Evolutionary conservation across 1,140 invertebrate genomes (phyloP), one percentile per base, ranked within the genome.

Genomic region (Drosophila lowei): DNA sequence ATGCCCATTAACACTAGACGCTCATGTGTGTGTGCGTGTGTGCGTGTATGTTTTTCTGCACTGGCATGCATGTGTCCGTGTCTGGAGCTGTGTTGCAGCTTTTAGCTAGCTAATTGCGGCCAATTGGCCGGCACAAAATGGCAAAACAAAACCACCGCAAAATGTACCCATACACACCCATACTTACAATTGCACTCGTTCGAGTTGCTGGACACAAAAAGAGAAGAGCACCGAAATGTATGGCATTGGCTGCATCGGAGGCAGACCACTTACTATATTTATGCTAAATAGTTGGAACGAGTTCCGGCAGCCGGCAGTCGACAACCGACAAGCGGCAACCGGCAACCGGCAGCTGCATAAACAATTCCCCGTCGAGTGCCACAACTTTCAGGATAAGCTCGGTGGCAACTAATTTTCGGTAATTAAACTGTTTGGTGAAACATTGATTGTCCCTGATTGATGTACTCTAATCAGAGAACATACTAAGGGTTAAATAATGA

Each of bases 1-100:
- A 52, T 44, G 64, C 57, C 71, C 81, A 86, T 85, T 85, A 85
- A 86, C 81, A 85, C 77, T 67, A 62, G 65, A 67, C 67, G 8
- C 8, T 3, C 9, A 34, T 47, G 41, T 30, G 44, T 23, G 46
- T 25, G 5, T 41, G 42, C 6, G 23, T 18, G 18, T 49, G 28
- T 48, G 15, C 61, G 42, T 21, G 9, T 65, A 11, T 43, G 23
- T 42, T 5, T 28, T 18, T 18, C 18, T 18, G n/a, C 7, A 2
- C 13, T 28, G 7, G 15, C 8, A 13, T 23, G n/a, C 4, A 21
- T 53, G 16, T 54, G 52, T 7, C 41, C 5, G 34, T 52, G 34
- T 52, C 18, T 43, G 18, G 3, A 38, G 34, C 4, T 38, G 34
- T 13, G 34, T 38, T 48, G 18, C 6, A 66, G 72, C 81, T 66